phyloP scores from a whole-genome alignment of 2,797 vertebrate species.

The Poecilia picta region DNA sequence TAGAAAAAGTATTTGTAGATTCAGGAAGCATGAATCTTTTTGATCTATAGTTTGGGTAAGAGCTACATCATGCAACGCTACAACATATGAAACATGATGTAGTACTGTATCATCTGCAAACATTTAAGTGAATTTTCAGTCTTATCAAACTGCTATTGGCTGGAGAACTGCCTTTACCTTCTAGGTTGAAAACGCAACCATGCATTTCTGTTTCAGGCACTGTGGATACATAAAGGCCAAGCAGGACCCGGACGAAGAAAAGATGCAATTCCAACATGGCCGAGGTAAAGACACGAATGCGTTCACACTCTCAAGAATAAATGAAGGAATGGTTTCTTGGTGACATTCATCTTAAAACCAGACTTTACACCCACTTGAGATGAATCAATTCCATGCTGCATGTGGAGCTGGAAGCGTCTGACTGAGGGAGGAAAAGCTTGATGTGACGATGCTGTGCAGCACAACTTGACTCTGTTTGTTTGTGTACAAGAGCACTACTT shows the following conservation, averaged over 20 bases:
- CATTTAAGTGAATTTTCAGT: background rate
- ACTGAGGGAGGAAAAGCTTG: conserved; percentile 7
- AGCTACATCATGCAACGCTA: too few species aligned
- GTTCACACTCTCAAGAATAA: background rate
- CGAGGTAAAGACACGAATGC: conserved; percentile 72
- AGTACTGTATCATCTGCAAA: background rate
- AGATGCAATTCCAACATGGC: conserved; percentile 88
- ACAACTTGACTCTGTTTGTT: conserved; percentile 2
- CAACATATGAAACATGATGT: background rate
- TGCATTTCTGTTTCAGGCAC: conserved; percentile 74
- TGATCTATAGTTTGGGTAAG: background rate
- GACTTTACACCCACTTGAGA: conserved; percentile 18
- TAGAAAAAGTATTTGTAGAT: background rate
- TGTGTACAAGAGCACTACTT: conserved; percentile 7
- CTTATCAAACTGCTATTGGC: background rate
- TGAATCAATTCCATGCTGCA: conserved; percentile 17
- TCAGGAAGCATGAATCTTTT: background rate
- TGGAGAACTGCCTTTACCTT: background rate
- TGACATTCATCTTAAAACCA: conserved; percentile 22
- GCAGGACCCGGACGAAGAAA: conserved; percentile 87
- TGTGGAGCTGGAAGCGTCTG: conserved; percentile 10
- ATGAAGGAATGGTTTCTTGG: background rate
- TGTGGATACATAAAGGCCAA: conserved; percentile 89
- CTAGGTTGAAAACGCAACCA: conserved; percentile 25
- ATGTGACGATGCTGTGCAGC: conserved; percentile 11